Evolutionary conservation across 2,113 vertebrate genomes (phyloP).

Genomic region (Baryphthengus martii): DNA sequence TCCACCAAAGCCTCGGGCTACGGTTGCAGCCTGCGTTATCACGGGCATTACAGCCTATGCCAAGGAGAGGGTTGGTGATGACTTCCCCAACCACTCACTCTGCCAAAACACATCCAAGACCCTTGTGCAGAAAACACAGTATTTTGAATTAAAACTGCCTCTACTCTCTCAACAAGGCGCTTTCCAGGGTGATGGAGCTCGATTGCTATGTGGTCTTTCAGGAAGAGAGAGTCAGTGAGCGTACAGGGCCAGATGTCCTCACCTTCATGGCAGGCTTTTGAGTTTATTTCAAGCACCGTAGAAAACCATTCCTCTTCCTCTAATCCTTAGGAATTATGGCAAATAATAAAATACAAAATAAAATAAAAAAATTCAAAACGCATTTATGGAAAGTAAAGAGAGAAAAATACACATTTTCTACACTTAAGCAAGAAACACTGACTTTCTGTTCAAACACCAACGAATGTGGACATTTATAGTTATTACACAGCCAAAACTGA

Average conservation of each 20-base stretch:
- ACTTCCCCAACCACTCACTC: background rate
- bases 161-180: background rate
- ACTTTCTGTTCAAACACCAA: background rate
- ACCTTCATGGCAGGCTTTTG: background rate
- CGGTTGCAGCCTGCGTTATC: background rate
- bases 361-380: background rate
- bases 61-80: background rate
- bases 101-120: background rate
- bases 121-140: background rate
- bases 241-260: background rate
- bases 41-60: fast-evolving
- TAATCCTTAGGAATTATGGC: background rate
- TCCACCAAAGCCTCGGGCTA: background rate
- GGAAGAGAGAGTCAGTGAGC: background rate
- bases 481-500: background rate
- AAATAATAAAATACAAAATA: background rate
- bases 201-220: fast-evolving
- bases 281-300: background rate
- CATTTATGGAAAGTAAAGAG: background rate
- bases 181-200: fast-evolving
- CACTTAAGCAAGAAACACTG: background rate
- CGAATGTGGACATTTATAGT: background rate
- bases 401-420: background rate
- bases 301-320: background rate
- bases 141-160: background rate